Evolutionary conservation across 1,140 invertebrate species (phyloP).

Genomic region (Trachymyrmex cornetzi): DNA sequence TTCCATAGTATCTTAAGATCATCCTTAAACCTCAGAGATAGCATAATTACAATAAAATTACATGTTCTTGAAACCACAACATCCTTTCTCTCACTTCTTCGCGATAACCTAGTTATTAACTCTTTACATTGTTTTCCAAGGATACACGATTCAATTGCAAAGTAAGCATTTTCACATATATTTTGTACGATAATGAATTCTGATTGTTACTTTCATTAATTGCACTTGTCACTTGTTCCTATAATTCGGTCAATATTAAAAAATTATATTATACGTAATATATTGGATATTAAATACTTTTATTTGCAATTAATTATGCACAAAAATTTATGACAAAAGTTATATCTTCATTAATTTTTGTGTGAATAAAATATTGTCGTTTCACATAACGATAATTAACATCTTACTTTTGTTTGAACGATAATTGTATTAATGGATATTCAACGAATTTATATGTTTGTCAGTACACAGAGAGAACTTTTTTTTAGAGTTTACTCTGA

Average conservation of each 20-base stretch:
- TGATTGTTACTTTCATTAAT: neutral
- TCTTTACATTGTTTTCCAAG: slow-evolving; percentile 8
- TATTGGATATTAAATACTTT: too few species aligned
- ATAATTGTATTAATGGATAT: too few species aligned
- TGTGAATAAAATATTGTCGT: too few species aligned
- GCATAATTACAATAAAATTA: slow-evolving; percentile 50
- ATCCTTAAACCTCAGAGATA: slow-evolving; percentile 49
- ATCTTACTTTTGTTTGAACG: neutral
- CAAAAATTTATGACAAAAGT: too few species aligned
- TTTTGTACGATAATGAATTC: neutral
- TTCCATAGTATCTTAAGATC: slow-evolving; percentile 38
- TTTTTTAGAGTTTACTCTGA: too few species aligned
- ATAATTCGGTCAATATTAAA: neutral
- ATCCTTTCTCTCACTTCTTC: slow-evolving; percentile 33
- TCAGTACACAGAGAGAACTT: too few species aligned
- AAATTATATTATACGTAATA: too few species aligned
- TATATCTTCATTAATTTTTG: too few species aligned
- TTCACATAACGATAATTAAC: neutral
- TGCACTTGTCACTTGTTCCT: neutral
- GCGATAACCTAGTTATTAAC: slow-evolving; percentile 38
- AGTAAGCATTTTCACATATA: neutral
- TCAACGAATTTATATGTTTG: too few species aligned
- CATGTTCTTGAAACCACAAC: neutral
- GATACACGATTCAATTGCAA: slow-evolving; percentile 29
- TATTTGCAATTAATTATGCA: too few species aligned